Evolutionary conservation across 30 jellyfish, hydroid and myxozoan species (phyloP), one percentile per base, ranked within the genome.

Genomic region (Hydractinia symbiolongicarpus): DNA sequence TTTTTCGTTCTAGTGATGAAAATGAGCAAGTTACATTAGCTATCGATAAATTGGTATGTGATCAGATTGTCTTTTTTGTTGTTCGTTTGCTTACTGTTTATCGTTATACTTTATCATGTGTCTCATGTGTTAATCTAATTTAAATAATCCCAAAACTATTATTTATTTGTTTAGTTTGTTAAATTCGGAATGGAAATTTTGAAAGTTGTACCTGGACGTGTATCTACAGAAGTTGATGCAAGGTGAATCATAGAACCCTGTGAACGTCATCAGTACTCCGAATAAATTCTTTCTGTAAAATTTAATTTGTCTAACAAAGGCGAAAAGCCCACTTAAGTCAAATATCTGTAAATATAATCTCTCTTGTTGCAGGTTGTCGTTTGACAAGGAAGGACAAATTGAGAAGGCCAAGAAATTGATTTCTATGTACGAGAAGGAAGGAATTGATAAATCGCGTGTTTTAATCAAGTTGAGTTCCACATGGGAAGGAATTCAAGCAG

Each of bases 401-500:
- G 95, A 81, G 61, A 94, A 94, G 69, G 97, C 97, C 15, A 82
- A 71, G 67, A 77, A 78, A 44, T 86, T 94, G 61, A 88, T 94
- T 73, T 85, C 79, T 7, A 85, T 94, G 83, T 94, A 94, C 66
- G 96, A 94, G 76, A 55, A 83, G 68, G 91, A 85, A 52, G 99
- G 99, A 53, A 88, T 94, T 54, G 66, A 85, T 81, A 88, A 88
- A 81, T 88, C 86, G 16, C 83, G 99, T 54, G 97, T 94, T 10
- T 84, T 88, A 5, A 88, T 94, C 86, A 94, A 94, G 70, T 77
- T 94, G 66, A 86, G 97, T 66, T 86, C 97, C 54, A 94, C 99
- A 6, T 94, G 99, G 99, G 99, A 94, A 85, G 99, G 99, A 55
- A 94, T 94, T 52, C 96, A 84, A 83, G 99, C 99, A 4, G 99